phyloP scores from a whole-genome alignment of 2,888 invertebrate species.

The Morpho helenor region DNA sequence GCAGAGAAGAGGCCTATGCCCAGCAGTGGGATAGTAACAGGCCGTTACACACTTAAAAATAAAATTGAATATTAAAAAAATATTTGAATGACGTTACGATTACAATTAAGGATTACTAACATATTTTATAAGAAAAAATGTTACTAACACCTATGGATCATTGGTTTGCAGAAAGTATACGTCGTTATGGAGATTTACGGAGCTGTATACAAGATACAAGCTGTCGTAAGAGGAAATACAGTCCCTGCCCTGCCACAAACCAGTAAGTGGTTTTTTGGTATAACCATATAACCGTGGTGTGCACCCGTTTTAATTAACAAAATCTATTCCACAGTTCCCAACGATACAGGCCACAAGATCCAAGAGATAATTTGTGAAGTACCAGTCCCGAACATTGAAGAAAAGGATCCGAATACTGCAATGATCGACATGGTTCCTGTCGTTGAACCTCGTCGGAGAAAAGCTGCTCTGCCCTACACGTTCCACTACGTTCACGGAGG shows the following conservation, averaged over 20 bases:
- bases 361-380: slow-evolving; percentile 21
- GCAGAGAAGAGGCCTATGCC: no score
- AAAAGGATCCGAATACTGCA: slow-evolving; percentile 12
- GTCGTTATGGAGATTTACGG: slow-evolving; percentile 92
- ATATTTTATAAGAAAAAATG: no score
- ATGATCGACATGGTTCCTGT: slow-evolving; percentile 33
- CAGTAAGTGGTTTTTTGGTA: slow-evolving; percentile 27
- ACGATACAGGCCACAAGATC: slow-evolving; percentile 16
- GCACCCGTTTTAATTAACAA: no score
- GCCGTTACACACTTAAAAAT: no score
- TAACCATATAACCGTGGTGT: neutral
- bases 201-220: slow-evolving; percentile 86
- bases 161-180: slow-evolving; percentile 82
- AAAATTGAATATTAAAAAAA: no score
- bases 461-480: slow-evolving; percentile 73
- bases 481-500: slow-evolving; percentile 91
- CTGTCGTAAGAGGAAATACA: slow-evolving; percentile 75
- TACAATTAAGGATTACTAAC: no score
- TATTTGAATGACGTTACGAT: no score
- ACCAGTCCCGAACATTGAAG: slow-evolving; percentile 14
- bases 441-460: slow-evolving; percentile 24
- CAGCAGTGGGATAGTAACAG: no score
- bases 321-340: slow-evolving; percentile 20
- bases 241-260: slow-evolving; percentile 39
- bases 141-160: no score